A percentile compares a stretch with the other conserved stretches of the same genome.
These are phyloP conservation scores for Pseudochromis fuscus DNA, from an alignment of 2,797 vertebrate species.

Conservation along the genomic window DNA sequence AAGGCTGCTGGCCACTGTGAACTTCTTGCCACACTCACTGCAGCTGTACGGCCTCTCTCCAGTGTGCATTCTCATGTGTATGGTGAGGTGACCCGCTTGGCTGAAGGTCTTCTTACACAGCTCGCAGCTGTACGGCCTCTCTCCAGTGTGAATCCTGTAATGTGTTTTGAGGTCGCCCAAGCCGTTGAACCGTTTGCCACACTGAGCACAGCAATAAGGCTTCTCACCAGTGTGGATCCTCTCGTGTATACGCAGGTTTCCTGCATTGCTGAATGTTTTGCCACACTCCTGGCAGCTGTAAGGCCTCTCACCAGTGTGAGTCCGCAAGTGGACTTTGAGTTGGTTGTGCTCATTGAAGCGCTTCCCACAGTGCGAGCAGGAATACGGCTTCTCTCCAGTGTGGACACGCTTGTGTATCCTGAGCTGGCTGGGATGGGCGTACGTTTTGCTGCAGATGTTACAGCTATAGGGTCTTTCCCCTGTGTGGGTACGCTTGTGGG, in stretches of 20 bases:
- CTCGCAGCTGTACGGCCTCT: slow-evolving; percentile 83
- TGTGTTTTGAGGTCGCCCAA: slow-evolving; percentile 85
- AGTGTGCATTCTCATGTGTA: slow-evolving; percentile 86
- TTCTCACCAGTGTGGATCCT: slow-evolving; percentile 85
- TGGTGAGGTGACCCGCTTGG: slow-evolving; percentile 85
- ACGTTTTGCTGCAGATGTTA: slow-evolving; percentile 84
- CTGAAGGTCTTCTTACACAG: slow-evolving; percentile 86
- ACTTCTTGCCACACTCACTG: slow-evolving; percentile 79
- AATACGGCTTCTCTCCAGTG: slow-evolving; percentile 88
- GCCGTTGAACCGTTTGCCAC: slow-evolving; percentile 83
- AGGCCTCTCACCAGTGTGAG: slow-evolving; percentile 84
- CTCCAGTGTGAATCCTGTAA: slow-evolving; percentile 84
- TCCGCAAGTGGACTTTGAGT: slow-evolving; percentile 84
- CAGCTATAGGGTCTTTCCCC: slow-evolving; percentile 87
- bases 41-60: slow-evolving; percentile 85
- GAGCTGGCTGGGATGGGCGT: slow-evolving; percentile 82
- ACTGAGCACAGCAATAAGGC: slow-evolving; percentile 83
- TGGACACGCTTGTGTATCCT: slow-evolving; percentile 86
- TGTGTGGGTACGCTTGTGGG: slow-evolving; percentile 86
- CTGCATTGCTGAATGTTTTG: slow-evolving; percentile 81
- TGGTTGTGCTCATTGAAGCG: slow-evolving; percentile 85
- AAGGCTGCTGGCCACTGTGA: slow-evolving; percentile 85
- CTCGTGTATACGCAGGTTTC: slow-evolving; percentile 83
- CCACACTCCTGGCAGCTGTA: slow-evolving; percentile 82
- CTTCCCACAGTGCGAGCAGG: slow-evolving; percentile 79